Evolutionary conservation across 2,888 invertebrate genomes (phyloP), one percentile per base, ranked within the genome.

Genomic region (Prosopocoilus inquinatus): DNA sequence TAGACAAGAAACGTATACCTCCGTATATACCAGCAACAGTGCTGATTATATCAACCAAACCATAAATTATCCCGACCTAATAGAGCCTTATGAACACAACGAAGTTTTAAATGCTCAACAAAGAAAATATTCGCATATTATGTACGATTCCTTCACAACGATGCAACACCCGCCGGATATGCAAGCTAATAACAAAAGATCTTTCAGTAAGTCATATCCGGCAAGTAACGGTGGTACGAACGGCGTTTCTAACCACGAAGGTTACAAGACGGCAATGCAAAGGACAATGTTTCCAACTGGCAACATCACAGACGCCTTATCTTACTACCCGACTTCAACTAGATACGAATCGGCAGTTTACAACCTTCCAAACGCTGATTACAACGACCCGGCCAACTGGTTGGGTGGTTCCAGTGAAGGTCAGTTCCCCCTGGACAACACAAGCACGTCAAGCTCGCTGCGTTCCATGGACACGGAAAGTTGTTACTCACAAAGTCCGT

Each of bases 241-340:
- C 60, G 79, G 81, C 16, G 68, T 84, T 70, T 70, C 84, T 69
- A 82, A 86, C 60, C 79, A 87, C 67, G 87, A 88, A 50, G 80
- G 79, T 11, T 87, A 85, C 68, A 88, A 87, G 76, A 78, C 79
- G 38, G 81, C 82, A 1, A 81, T 84, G 75, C 84, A 86, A 68
- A 81, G 88, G 53, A 80, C 84, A 33, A 86, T 84, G 78, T 89
- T 87, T 68, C 88, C 89, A 38, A 83, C 86, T 1, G 85, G 88
- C 3, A 85, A 83, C 70, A 82, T 92, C 16, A 91, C 90, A 0
- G 91, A 92, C 72, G 89, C 90, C 9, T 77, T 92, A 5, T 88
- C 89, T 0, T 92, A 90, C 66, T 92, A 92, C 74, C 91, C 91
- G 1, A 88, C 88, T 1, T 87, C 85, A 34, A 83, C 81, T 48